These are phyloP conservation scores for Dolichopus griseipennis DNA, from an alignment of 2,888 invertebrate genomes.

Conservation along the genomic window DNA sequence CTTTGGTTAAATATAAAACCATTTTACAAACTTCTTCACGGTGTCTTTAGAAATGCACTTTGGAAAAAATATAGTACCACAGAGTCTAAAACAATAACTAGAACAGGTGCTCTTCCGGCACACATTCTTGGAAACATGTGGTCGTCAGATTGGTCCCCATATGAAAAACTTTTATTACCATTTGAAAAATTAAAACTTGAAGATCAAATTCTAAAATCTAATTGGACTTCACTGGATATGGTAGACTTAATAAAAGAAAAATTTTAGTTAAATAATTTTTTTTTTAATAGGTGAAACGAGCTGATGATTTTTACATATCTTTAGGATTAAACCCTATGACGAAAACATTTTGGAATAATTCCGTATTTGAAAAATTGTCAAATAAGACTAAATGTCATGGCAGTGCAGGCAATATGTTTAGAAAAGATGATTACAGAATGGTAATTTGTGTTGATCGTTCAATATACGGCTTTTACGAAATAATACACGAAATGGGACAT, in stretches of 20 bases:
- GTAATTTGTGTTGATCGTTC: slow-evolving; percentile 54
- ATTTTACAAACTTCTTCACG: slow-evolving; percentile 62
- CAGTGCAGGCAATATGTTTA: slow-evolving; percentile 63
- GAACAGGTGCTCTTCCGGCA: slow-evolving; percentile 54
- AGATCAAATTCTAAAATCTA: slow-evolving; percentile 45
- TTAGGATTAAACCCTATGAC: slow-evolving; percentile 56
- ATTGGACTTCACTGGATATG: slow-evolving; percentile 54
- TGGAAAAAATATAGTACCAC: slow-evolving; percentile 46
- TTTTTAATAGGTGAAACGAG: slow-evolving; percentile 36
- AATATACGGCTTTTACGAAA: slow-evolving; percentile 55
- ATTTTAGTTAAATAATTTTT: not conserved
- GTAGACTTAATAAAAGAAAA: slow-evolving; percentile 31
- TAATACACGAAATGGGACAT: slow-evolving; percentile 68
- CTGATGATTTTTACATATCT: slow-evolving; percentile 60
- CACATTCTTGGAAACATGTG: slow-evolving; percentile 63
- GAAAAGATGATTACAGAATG: slow-evolving; percentile 56
- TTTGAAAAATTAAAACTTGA: slow-evolving; percentile 45
- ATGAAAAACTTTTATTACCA: slow-evolving; percentile 51
- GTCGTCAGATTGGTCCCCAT: slow-evolving; percentile 60
- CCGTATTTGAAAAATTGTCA: slow-evolving; percentile 43
- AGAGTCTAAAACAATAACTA: slow-evolving; percentile 51
- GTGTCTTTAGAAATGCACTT: slow-evolving; percentile 55
- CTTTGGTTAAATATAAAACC: slow-evolving; percentile 53
- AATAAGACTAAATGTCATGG: slow-evolving; percentile 56
- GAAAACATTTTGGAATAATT: slow-evolving; percentile 53